A percentile compares a stretch with the other conserved stretches of the same genome.
Conservation (phyloP, 2,888 invertebrate species). For the Phortica okadai region DNA sequence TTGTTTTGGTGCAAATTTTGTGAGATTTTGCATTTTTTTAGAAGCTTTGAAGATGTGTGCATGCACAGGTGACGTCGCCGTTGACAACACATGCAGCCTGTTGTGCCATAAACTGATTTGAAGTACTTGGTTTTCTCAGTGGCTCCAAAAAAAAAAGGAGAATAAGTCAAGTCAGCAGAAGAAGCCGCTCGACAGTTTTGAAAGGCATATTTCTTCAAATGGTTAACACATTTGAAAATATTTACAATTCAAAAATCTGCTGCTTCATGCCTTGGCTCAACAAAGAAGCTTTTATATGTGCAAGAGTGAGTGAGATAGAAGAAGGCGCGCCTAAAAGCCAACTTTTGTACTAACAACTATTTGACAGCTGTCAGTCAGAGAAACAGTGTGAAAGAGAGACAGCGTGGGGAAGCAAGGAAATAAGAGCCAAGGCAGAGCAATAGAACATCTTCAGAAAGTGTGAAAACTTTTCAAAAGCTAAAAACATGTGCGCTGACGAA, state of each 20-base stretch:
- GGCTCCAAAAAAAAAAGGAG: neutral
- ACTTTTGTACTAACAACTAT: constrained; percentile 55
- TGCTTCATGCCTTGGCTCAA: constrained; percentile 35
- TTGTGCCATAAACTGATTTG: constrained; percentile 49
- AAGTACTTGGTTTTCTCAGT: neutral
- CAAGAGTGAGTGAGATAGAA: neutral
- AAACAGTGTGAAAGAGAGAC: neutral
- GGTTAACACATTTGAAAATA: constrained; percentile 49
- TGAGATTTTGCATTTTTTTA: constrained; percentile 65
- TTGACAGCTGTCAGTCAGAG: constrained; percentile 60
- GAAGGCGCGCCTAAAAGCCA: constrained; percentile 13
- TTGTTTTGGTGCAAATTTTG: constrained; percentile 42
- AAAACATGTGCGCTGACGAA: constrained; percentile 40
- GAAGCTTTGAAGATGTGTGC: constrained; percentile 50
- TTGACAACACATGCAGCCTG: constrained; percentile 53
- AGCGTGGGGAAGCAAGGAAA: neutral
- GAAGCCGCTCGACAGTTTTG: constrained; percentile 45
- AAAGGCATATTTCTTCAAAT: constrained; percentile 40
- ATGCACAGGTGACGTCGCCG: constrained; percentile 58
- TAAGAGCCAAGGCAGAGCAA: neutral
- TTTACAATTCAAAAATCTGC: constrained; percentile 66
- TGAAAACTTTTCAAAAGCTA: constrained; percentile 32
- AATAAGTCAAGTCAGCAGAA: neutral
- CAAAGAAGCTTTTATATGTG: constrained; percentile 36
- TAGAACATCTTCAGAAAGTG: constrained; percentile 14